Evolutionary conservation across 2,113 vertebrate genomes (phyloP).

Genomic region (Rostratula benghalensis): DNA sequence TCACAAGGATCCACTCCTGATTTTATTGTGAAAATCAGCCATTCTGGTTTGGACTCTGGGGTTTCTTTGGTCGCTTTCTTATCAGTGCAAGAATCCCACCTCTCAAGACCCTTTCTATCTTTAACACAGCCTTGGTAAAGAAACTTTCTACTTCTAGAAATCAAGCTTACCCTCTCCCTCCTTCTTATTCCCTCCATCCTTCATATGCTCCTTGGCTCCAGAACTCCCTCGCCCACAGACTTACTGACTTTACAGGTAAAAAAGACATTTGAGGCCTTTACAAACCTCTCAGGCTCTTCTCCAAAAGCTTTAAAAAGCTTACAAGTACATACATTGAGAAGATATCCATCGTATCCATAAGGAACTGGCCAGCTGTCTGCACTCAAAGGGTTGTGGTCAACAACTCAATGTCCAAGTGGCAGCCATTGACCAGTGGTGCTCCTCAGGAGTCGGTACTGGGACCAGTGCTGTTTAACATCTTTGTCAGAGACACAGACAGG

Average conservation of each 20-base stretch:
- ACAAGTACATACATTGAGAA: not conserved
- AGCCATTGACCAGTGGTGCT: too few relatives aligned
- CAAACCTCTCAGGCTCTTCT: not conserved
- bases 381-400: too few relatives aligned
- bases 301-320: not conserved
- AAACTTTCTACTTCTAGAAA: not conserved
- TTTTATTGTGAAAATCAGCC: not conserved
- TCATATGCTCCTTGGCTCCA: not conserved
- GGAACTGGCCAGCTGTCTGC: too few relatives aligned
- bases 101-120: not conserved
- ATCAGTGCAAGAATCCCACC: not conserved
- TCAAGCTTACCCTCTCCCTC: not conserved
- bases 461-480: too few relatives aligned
- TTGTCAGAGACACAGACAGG: too few relatives aligned
- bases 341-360: too few relatives aligned
- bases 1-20: not conserved
- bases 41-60: not conserved
- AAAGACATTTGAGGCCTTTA: not conserved
- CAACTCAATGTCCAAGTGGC: too few relatives aligned
- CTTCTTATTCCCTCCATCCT: not conserved
- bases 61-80: not conserved
- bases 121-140: not conserved
- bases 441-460: too few relatives aligned
- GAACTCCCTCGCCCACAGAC: not conserved
- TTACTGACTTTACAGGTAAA: not conserved